Evolutionary conservation across 2,113 vertebrate genomes (phyloP).

Genomic region (Thunnus thynnus): DNA sequence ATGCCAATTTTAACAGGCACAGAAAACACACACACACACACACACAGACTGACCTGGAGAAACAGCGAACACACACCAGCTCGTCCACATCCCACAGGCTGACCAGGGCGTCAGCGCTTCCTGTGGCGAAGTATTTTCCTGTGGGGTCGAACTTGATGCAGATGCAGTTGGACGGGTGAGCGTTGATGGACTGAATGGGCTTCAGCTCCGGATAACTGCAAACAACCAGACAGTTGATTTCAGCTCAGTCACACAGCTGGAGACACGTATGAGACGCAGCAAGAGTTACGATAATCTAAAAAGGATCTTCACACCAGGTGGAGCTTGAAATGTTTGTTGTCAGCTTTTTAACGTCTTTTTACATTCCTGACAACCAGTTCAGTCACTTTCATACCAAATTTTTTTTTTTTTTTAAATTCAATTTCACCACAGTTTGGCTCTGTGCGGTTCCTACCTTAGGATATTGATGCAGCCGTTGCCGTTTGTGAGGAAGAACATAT

Average conservation of each 20-base stretch:
- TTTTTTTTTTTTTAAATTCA: no score
- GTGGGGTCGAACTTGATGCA: slow-evolving; percentile 99
- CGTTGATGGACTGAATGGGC: slow-evolving; percentile 98
- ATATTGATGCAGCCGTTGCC: slow-evolving; percentile 99
- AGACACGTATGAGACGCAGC: no score
- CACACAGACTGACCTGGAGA: slow-evolving; percentile 89
- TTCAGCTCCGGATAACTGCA: slow-evolving; percentile 96
- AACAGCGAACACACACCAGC: slow-evolving; percentile 96
- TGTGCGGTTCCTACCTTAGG: slow-evolving; percentile 87
- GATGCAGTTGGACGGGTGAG: slow-evolving; percentile 99
- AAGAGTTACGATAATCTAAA: no score
- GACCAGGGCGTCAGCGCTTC: slow-evolving; percentile 96
- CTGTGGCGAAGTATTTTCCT: slow-evolving; percentile 97
- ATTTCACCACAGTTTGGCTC: no score
- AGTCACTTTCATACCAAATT: no score
- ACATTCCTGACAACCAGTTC: no score
- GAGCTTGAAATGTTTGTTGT: no score
- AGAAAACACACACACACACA: not conserved
- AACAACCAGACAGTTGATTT: not conserved
- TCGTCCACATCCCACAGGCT: slow-evolving; percentile 98
- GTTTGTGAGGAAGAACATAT: slow-evolving; percentile 99
- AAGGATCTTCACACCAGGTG: no score
- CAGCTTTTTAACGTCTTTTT: no score
- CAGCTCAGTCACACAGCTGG: not conserved
- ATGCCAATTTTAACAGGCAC: no score